Evolutionary conservation across 2,797 vertebrate species (phyloP).

Genomic region (Spinus olivaceus): DNA sequence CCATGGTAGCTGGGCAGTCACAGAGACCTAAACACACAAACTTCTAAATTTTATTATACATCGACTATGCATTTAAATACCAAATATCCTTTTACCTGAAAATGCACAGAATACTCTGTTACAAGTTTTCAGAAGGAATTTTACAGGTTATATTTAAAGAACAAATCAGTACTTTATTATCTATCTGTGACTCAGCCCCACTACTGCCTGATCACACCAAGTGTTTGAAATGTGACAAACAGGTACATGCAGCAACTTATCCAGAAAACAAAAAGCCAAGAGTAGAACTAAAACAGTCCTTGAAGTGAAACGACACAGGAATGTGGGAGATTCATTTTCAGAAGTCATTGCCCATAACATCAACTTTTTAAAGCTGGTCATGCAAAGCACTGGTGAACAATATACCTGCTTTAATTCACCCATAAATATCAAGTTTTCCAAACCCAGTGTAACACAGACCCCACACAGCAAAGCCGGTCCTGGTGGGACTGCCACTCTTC

Average conservation of each 20-base stretch:
- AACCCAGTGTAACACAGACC: neutral
- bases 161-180: neutral
- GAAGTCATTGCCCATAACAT: neutral
- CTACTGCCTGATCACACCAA: neutral
- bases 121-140: neutral
- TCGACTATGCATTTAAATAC: neutral
- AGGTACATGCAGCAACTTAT: neutral
- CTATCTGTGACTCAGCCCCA: neutral
- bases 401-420: neutral
- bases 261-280: neutral
- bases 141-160: neutral
- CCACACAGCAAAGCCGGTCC: neutral
- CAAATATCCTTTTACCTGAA: neutral
- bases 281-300: neutral
- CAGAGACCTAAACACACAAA: neutral
- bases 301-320: neutral
- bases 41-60: neutral
- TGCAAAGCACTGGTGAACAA: neutral
- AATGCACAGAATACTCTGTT: neutral
- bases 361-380: neutral
- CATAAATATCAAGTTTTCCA: neutral
- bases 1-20: neutral
- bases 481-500: neutral
- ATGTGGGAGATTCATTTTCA: neutral
- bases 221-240: neutral